These are phyloP conservation scores for Otus sunia DNA, from an alignment of 2,113 vertebrate genomes.

Conservation along the genomic window DNA sequence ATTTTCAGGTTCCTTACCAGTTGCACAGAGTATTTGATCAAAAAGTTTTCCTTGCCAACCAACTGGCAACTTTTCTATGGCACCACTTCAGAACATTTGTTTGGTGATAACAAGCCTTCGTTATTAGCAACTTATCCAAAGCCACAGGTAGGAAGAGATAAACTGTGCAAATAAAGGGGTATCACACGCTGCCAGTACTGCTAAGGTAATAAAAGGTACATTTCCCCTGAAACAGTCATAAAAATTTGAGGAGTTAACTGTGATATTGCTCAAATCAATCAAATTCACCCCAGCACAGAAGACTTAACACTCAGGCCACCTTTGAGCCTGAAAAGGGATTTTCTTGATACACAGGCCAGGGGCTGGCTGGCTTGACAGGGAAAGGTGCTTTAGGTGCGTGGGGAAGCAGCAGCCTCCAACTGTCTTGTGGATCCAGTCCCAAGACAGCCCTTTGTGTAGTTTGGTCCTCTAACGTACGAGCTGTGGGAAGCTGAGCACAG, in stretches of 20 bases:
- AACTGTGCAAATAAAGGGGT: slow-evolving; percentile 32
- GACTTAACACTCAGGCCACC: not conserved
- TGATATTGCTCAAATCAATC: not conserved
- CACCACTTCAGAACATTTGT: slow-evolving; percentile 23
- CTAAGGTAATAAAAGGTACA: not conserved
- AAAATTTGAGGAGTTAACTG: not conserved
- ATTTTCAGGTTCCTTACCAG: not conserved
- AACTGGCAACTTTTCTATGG: not conserved
- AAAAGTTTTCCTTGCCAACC: not conserved
- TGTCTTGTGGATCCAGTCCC: not conserved
- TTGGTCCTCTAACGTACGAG: not conserved
- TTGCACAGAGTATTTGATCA: not conserved
- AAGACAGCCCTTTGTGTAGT: too few species aligned
- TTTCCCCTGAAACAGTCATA: not conserved
- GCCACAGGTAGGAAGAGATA: slow-evolving; percentile 57
- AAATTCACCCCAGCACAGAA: not conserved
- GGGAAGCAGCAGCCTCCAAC: not conserved
- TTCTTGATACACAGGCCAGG: not conserved
- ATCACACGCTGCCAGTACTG: not conserved
- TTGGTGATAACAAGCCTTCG: slow-evolving; percentile 36
- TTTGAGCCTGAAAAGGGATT: not conserved
- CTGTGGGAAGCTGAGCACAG: not conserved
- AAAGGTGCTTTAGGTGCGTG: not conserved
- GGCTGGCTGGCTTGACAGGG: not conserved
- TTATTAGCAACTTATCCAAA: not conserved